Conservation (phyloP, 2,888 invertebrate genomes). For the Nemapogon koenigi region DNA sequence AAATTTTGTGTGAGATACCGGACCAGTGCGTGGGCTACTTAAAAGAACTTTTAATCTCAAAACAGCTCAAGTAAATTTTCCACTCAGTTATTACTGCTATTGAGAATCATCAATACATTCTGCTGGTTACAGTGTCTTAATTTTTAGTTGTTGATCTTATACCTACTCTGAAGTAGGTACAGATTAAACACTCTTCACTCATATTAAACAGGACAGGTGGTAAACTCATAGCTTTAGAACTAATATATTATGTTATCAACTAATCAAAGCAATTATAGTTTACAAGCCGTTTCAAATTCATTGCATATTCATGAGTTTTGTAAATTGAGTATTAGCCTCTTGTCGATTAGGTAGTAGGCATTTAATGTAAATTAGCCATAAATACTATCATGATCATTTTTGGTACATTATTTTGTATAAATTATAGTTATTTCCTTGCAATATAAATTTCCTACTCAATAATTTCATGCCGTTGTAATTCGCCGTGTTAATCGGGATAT, state of each 20-base stretch:
- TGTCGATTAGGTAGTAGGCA: background rate
- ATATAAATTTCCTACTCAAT: slow-evolving; percentile 28
- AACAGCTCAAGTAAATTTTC: too few species aligned
- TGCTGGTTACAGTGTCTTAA: too few species aligned
- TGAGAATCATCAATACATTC: too few species aligned
- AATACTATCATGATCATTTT: slow-evolving; percentile 5
- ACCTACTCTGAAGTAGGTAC: too few species aligned
- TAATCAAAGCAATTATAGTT: slow-evolving; percentile 11
- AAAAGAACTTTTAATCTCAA: too few species aligned
- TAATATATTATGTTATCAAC: background rate
- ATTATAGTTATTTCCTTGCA: slow-evolving; percentile 13
- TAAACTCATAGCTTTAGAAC: background rate
- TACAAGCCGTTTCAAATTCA: slow-evolving; percentile 2
- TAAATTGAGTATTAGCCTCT: slow-evolving; percentile 4
- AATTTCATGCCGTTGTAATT: slow-evolving; percentile 39
- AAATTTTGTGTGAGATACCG: too few species aligned
- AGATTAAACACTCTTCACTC: too few species aligned
- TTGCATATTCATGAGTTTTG: slow-evolving; percentile 5
- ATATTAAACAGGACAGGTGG: too few species aligned
- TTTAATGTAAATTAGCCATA: slow-evolving; percentile 3
- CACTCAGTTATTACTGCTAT: too few species aligned
- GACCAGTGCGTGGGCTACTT: too few species aligned
- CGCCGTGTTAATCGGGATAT: slow-evolving; percentile 38
- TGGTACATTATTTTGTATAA: slow-evolving; percentile 4
- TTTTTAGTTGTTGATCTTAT: too few species aligned